Percentiles rank a stretch among this genome's conserved stretches.
phyloP scores from a whole-genome alignment of 2,113 vertebrate genomes.

The Rhabdornis inornatus region DNA sequence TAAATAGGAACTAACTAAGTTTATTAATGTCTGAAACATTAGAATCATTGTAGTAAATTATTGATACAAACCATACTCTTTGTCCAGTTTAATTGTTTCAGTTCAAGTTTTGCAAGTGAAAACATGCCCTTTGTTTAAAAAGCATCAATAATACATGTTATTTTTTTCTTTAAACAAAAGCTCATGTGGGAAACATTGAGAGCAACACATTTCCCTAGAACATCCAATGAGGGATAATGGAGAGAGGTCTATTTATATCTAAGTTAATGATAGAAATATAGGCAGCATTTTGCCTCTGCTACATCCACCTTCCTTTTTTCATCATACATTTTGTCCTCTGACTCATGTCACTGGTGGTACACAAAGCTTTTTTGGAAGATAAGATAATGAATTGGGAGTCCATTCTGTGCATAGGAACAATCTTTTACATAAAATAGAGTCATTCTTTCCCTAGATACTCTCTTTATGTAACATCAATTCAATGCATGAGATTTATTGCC shows the following conservation, averaged over 20 bases:
- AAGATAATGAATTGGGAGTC: neutral
- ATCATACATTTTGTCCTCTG: neutral
- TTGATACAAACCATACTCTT: neutral
- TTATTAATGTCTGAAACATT: conserved; percentile 15
- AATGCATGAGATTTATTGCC: neutral
- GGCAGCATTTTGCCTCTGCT: neutral
- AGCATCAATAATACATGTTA: neutral
- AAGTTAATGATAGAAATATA: neutral
- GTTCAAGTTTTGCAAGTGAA: neutral
- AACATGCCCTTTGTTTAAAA: conserved; percentile 3
- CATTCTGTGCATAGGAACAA: neutral
- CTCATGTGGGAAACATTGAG: neutral
- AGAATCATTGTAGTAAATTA: neutral
- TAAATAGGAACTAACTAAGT: neutral
- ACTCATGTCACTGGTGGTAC: neutral
- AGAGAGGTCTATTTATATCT: neutral
- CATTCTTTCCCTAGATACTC: neutral
- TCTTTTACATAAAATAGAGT: neutral
- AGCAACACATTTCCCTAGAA: neutral
- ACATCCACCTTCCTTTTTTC: neutral
- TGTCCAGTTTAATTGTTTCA: conserved; percentile 14
- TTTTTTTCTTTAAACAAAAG: neutral
- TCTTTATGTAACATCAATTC: neutral
- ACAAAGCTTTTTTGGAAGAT: neutral
- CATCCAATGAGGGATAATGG: neutral